phyloP scores from a whole-genome alignment of 1,140 invertebrate species.

The Zaprionus davidi region DNA sequence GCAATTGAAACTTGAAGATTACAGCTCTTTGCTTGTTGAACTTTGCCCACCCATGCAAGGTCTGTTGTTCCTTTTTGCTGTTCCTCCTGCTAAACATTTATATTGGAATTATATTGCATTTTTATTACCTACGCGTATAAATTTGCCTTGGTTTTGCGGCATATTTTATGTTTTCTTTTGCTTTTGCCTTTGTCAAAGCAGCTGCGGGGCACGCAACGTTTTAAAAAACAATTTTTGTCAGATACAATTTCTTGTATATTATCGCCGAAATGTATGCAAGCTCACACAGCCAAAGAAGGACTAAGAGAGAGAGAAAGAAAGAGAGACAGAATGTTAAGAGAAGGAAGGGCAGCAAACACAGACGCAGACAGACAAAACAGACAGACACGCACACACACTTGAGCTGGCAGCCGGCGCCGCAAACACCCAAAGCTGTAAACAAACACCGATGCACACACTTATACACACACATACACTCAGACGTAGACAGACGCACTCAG shows the following conservation, averaged over 20 bases:
- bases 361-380: slow-evolving; percentile 10
- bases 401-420: slow-evolving; percentile 24
- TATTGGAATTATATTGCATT: slow-evolving; percentile 80
- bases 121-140: slow-evolving; percentile 69
- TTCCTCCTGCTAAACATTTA: slow-evolving; percentile 40
- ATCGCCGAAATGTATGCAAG: slow-evolving; percentile 75
- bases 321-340: not conserved
- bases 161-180: slow-evolving; percentile 5
- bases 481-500: not conserved
- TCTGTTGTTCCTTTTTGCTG: not conserved
- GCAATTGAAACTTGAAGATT: slow-evolving; percentile 65
- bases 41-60: not conserved
- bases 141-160: slow-evolving; percentile 17
- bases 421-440: slow-evolving; percentile 32
- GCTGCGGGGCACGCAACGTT: slow-evolving; percentile 73
- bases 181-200: slow-evolving; percentile 51
- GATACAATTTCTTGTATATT: slow-evolving; percentile 77
- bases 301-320: too few relatives aligned
- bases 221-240: slow-evolving; percentile 77
- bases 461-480: slow-evolving; percentile 4
- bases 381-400: slow-evolving; percentile 9
- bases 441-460: slow-evolving; percentile 14
- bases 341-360: slow-evolving; percentile 1
- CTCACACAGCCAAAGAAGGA: slow-evolving; percentile 17
- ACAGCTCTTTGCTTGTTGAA: not conserved